Base-by-base conservation (phyloP, 2,797 vertebrate genomes). In the Gallinago nigripennis region DNA sequence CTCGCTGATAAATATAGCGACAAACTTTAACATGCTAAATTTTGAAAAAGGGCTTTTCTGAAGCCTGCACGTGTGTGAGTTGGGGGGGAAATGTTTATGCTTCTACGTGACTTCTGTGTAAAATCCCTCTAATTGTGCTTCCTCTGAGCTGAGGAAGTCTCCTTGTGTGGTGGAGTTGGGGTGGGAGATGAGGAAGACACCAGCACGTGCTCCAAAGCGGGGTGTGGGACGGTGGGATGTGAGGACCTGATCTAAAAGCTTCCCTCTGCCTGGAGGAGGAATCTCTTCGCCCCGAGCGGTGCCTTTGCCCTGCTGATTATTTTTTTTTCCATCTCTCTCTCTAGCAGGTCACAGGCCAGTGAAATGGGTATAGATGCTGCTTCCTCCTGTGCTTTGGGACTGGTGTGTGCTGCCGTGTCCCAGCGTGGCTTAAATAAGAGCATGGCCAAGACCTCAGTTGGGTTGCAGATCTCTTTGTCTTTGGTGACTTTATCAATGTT, bases 361-460 rank as follows among this genome's bases (percentile, higher is more conserved):
- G 41, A 19, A 21, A 57, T 5, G 60, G 73, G 28, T 48, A 3
- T 0, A 31, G n/a, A 5, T 33, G 60, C 23, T 48, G 13, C 30
- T 51, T 50, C 33, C 45, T 78, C 11, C 51, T 2, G 7, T n/a
- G n/a, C 51, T 65, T 53, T 39, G 76, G 43, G 39, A 4, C 16
- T 25, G 11, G 1, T 8, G 15, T 4, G 21, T 48, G 39, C 54
- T 51, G 35, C 19, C 41, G 30, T 39, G 60, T 57, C 64, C 28
- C 25, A 14, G 41, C 0, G 0, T 15, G 0, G 3, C 16, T 35
- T 4, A 12, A 0, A 12, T 33, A 75, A 50, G 11, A 11, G 6
- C 10, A 1, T 2, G 57, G n/a, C 39, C 51, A 48, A 57, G 35
- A 28, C 30, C 30, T 58, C 0, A 0, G 2, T 15, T 14, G 35